A percentile compares a stretch with the other conserved stretches of the same genome.
phyloP scores from a whole-genome alignment of 2,888 invertebrate species.

The Brachypterus glaber region DNA sequence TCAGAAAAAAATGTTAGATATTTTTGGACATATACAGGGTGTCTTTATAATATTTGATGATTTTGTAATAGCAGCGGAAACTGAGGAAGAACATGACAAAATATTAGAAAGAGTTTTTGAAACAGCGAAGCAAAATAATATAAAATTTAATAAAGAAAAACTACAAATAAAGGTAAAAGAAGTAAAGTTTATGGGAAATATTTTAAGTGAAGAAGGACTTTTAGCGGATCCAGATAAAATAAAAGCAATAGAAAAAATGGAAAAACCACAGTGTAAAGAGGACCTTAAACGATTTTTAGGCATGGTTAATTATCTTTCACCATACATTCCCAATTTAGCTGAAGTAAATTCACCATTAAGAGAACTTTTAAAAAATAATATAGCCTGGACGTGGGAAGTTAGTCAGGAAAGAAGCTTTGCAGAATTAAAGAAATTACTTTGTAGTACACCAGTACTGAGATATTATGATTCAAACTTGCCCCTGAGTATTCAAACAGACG shows the following conservation, averaged over 20 bases:
- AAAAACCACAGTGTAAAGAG: constrained; percentile 17
- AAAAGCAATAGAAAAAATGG: constrained; percentile 15
- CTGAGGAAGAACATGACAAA: constrained; percentile 22
- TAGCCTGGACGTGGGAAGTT: constrained; percentile 13
- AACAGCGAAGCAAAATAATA: constrained; percentile 21
- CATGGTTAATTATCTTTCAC: constrained; percentile 18
- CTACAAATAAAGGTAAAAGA: constrained; percentile 22
- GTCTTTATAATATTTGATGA: constrained; percentile 31
- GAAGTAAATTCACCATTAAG: constrained; percentile 17
- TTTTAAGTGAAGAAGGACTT: constrained; percentile 16
- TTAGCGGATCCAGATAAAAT: constrained; percentile 15
- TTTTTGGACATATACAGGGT: constrained; percentile 29
- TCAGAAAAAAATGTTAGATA: constrained; percentile 27
- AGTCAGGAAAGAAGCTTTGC: constrained; percentile 11
- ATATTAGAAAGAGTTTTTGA: constrained; percentile 23
- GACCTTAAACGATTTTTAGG: constrained; percentile 18
- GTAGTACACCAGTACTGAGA: constrained; percentile 13
- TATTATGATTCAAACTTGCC: constrained; percentile 15
- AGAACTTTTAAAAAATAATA: constrained; percentile 16
- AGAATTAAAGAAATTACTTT: constrained; percentile 13
- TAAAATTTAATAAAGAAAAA: constrained; percentile 29
- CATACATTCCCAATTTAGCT: constrained; percentile 20
- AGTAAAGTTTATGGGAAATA: constrained; percentile 26
- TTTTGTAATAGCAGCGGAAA: constrained; percentile 19
- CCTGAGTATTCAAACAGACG: constrained; percentile 17